Percentiles rank a stretch among this genome's conserved stretches.
phyloP scores from a whole-genome alignment of 1,140 invertebrate genomes.

The Diprion similis region DNA sequence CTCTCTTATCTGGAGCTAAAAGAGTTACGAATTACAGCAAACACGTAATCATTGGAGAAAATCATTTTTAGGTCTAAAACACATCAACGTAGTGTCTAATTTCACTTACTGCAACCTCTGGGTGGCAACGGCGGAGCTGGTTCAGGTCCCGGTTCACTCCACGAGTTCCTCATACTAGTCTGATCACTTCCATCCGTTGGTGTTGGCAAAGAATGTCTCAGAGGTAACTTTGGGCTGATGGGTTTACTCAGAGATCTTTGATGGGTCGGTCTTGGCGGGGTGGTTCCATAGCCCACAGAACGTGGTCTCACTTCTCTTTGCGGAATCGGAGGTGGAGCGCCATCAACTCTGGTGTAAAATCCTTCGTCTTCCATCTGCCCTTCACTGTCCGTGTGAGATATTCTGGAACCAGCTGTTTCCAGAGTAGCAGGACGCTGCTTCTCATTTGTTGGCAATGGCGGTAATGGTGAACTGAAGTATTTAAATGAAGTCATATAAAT shows the following conservation, averaged over 20 bases:
- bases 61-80: conserved; percentile 11
- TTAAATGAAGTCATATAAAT: conserved; percentile 20
- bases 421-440: conserved; percentile 54
- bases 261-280: conserved; percentile 65
- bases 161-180: conserved; percentile 62
- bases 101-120: conserved; percentile 65
- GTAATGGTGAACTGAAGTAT: conserved; percentile 70
- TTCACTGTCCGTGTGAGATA: conserved; percentile 49
- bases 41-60: conserved; percentile 17
- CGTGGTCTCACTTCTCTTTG: conserved; percentile 64
- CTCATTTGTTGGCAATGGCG: conserved; percentile 71
- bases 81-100: conserved; percentile 5
- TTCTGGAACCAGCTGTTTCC: conserved; percentile 46
- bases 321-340: conserved; percentile 65
- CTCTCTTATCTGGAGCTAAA: conserved; percentile 66
- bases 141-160: conserved; percentile 65
- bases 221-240: conserved; percentile 63
- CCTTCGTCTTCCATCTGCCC: conserved; percentile 54
- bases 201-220: conserved; percentile 63
- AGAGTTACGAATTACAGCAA: conserved; percentile 31
- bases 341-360: conserved; percentile 55
- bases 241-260: conserved; percentile 67
- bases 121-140: conserved; percentile 69
- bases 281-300: conserved; percentile 64
- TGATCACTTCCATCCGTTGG: conserved; percentile 56